Conservation (phyloP, 2,888 invertebrate genomes). For the Elegia similella region DNA sequence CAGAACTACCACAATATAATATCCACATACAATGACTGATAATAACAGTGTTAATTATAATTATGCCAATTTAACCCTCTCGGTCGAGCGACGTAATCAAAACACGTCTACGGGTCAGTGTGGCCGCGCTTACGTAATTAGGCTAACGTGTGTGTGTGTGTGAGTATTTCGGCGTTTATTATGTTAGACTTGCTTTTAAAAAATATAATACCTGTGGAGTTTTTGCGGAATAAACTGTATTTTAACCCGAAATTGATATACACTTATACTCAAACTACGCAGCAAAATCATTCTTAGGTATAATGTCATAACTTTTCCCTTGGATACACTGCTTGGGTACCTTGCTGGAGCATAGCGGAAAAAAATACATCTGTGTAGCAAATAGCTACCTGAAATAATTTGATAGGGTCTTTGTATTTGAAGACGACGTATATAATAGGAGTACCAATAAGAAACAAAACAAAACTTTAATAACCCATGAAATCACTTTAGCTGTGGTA, state of each 20-base stretch:
- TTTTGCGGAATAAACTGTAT: no score
- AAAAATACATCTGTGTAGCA: background rate
- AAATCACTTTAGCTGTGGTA: slow-evolving; percentile 3
- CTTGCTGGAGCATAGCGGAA: no score
- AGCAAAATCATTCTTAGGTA: no score
- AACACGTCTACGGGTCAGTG: slow-evolving; percentile 1
- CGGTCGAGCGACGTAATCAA: background rate
- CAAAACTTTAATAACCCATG: background rate
- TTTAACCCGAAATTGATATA: no score
- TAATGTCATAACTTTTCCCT: no score
- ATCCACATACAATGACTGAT: background rate
- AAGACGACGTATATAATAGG: background rate
- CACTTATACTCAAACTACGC: no score
- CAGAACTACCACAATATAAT: no score
- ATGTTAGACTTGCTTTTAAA: background rate
- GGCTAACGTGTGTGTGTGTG: background rate
- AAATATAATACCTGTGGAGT: background rate
- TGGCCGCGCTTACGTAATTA: slow-evolving; percentile 7
- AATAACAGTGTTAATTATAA: slow-evolving; percentile 9
- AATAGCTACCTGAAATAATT: background rate
- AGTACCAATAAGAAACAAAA: background rate
- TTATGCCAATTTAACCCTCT: slow-evolving; percentile 6
- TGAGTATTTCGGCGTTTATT: background rate
- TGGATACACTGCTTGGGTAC: no score
- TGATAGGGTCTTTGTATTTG: background rate